Evolutionary conservation across 2,797 vertebrate genomes (phyloP), one percentile per base, ranked within the genome.

Genomic region (Poecilia velifera): DNA sequence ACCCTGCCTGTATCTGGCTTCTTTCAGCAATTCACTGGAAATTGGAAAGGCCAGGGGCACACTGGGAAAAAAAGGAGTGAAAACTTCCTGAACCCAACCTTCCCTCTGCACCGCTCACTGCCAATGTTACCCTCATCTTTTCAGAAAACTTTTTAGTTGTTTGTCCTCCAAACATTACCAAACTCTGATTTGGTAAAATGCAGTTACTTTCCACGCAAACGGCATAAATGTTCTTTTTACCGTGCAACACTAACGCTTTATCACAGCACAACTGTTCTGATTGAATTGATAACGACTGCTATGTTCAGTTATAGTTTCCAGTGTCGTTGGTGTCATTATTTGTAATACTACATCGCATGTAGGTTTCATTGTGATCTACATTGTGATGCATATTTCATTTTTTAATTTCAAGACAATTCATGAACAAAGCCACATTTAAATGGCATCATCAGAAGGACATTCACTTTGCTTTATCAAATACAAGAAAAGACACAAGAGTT

Each of bases 1-100:
- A 96, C 95, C 93, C 88, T 87, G 88, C 88, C 85, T 82, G 91
- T 57, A 90, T 94, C 95, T 96, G 95, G 95, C 92, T 96, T 96
- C 90, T 94, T 91, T 96, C 95, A 96, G 86, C 82, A 59, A 73
- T 34, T 93, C 91, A 93, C 88, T 92, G 85, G 73, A 89, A 93
- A 91, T 92, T 90, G 87, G 82, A 90, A 86, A 92, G 92, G 90
- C 92, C 92, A 93, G 91, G 90, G 91, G 91, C 86, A 90, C 86
- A 77, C 82, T 87, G 78, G 91, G 91, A 93, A 93, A 85, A 90
- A 90, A 90, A 91, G 89, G 90, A 95, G 94, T 94, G 93, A 96
- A 95, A 91, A 94, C 95, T 95, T 95, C 95, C 95, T 95, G 92
- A 87, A 86, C 87, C 85, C 72, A 82, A 73, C 71, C 53, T 72